phyloP scores from a whole-genome alignment of 2,113 vertebrate species.

The Urocitellus parryii region DNA sequence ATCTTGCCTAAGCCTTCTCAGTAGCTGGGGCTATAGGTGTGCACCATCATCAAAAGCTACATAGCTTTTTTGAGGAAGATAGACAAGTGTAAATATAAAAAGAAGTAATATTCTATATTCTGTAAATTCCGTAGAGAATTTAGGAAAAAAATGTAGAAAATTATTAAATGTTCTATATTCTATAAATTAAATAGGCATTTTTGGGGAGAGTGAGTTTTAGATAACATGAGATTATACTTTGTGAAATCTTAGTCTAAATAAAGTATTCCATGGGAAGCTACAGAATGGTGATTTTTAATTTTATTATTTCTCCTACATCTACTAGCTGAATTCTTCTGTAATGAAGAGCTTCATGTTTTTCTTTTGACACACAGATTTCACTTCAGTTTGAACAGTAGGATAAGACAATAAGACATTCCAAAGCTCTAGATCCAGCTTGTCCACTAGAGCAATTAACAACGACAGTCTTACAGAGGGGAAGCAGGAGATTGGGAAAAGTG shows the following conservation, averaged over 20 bases:
- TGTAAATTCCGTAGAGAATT: background rate
- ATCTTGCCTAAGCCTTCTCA: background rate
- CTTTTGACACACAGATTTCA: slow-evolving; percentile 16
- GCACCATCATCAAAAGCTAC: background rate
- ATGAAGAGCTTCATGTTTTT: slow-evolving; percentile 33
- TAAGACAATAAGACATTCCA: slow-evolving; percentile 8
- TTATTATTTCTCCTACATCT: background rate
- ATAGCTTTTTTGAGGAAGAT: background rate
- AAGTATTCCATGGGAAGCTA: background rate
- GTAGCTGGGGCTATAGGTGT: background rate
- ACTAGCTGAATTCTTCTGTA: background rate
- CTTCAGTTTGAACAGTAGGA: background rate
- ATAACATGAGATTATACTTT: background rate
- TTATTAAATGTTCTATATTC: too few relatives aligned
- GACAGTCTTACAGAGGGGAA: background rate
- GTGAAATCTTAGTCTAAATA: background rate
- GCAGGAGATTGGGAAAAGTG: background rate
- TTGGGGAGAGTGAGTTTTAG: background rate
- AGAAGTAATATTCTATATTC: background rate
- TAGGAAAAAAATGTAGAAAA: background rate
- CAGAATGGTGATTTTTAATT: slow-evolving; percentile 17
- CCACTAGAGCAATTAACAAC: background rate
- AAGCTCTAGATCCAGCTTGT: background rate
- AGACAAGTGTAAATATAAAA: slow-evolving; percentile 36
- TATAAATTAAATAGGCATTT: too few relatives aligned